Conservation (phyloP, 2,113 vertebrate species). For the Gulo gulo region DNA sequence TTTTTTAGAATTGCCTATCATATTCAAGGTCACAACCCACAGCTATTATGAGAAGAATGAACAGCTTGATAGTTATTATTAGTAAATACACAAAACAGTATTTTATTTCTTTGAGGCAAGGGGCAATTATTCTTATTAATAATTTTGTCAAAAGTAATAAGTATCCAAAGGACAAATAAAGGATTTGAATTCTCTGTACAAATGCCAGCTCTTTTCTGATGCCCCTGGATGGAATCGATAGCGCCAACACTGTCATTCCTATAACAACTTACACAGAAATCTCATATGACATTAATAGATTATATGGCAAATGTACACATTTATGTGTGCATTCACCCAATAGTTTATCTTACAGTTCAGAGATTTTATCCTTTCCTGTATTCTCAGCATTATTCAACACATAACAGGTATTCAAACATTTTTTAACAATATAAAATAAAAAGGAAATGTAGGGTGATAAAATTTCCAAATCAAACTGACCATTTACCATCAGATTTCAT, state of each 20-base stretch:
- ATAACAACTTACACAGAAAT: background rate
- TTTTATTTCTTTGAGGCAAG: background rate
- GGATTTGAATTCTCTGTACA: background rate
- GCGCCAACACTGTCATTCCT: background rate
- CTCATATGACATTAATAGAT: background rate
- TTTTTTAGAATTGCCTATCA: background rate
- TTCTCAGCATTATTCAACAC: background rate
- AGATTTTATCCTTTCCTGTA: background rate
- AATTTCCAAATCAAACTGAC: background rate
- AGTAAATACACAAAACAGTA: background rate
- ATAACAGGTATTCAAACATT: background rate
- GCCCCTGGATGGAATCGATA: background rate
- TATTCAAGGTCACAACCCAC: background rate
- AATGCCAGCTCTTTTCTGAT: background rate
- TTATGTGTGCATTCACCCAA: background rate
- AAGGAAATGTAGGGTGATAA: background rate
- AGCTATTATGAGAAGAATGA: background rate
- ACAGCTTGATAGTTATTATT: background rate
- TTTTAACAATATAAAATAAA: background rate
- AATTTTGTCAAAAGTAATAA: background rate
- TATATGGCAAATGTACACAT: background rate
- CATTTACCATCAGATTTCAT: background rate
- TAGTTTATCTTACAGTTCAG: background rate
- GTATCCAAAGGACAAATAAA: background rate
- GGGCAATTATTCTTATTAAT: background rate